These are phyloP conservation scores for Quiscalus mexicanus DNA, from an alignment of 2,113 vertebrate genomes.

Conservation along the genomic window DNA sequence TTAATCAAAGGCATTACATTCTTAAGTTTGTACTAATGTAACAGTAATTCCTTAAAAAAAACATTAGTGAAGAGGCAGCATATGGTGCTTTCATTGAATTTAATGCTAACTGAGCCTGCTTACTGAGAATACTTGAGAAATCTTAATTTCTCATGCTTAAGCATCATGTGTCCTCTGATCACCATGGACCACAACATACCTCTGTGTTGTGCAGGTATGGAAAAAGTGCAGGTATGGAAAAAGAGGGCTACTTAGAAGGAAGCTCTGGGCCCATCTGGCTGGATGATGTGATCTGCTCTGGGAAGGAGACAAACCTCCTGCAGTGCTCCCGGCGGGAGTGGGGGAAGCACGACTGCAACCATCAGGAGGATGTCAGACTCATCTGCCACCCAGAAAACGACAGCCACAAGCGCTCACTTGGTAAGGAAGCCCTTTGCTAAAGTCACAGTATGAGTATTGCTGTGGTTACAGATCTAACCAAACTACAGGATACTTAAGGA, in stretches of 20 bases:
- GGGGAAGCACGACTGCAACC: constrained; percentile 89
- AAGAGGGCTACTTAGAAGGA: constrained; percentile 69
- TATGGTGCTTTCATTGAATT: not conserved
- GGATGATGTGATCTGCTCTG: constrained; percentile 90
- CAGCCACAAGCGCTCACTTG: constrained; percentile 70
- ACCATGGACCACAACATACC: not conserved
- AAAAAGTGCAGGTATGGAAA: constrained; percentile 50
- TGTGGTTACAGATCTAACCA: not conserved
- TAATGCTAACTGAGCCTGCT: not conserved
- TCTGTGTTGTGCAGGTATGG: constrained; percentile 74
- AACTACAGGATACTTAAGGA: not conserved
- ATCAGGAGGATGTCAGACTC: constrained; percentile 86
- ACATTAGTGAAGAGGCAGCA: not conserved
- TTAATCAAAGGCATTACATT: not conserved
- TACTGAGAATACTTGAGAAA: not conserved
- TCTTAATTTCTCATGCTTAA: not conserved
- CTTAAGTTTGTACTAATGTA: not conserved
- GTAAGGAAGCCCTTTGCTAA: constrained; percentile 71
- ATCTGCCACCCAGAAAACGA: constrained; percentile 77
- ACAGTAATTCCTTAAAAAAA: not conserved
- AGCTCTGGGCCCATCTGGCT: constrained; percentile 83
- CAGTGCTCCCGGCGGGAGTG: constrained; percentile 85
- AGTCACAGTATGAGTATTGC: not conserved
- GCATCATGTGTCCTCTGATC: not conserved
- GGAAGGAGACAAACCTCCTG: constrained; percentile 84